A percentile compares a stretch with the other conserved stretches of the same genome.
These are phyloP conservation scores for Catharus fuscescens DNA, from an alignment of 2,113 vertebrate genomes.

Conservation along the genomic window DNA sequence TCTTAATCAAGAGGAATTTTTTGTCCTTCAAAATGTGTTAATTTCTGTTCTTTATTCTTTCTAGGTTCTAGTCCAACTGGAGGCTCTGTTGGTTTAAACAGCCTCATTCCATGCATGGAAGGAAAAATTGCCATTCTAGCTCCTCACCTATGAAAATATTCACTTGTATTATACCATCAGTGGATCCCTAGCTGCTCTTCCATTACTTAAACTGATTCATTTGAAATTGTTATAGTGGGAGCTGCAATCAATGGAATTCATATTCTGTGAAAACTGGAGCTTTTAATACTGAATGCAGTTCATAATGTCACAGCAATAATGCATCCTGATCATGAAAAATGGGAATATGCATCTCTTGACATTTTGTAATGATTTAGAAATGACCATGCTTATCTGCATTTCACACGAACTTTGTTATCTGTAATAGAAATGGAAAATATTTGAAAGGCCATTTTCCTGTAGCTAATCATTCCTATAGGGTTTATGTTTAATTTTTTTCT, in stretches of 20 bases:
- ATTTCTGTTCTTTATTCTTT: background rate
- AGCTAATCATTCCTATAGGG: background rate
- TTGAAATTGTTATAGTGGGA: background rate
- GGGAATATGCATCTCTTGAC: background rate
- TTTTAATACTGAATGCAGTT: background rate
- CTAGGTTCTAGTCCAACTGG: background rate
- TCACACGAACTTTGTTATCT: background rate
- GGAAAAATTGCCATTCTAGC: background rate
- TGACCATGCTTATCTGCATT: background rate
- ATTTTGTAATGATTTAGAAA: background rate
- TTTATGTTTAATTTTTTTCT: background rate
- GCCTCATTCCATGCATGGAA: background rate
- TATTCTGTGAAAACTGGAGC: background rate
- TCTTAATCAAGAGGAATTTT: background rate
- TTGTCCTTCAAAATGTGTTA: background rate
- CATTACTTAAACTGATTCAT: background rate
- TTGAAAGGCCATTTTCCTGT: background rate
- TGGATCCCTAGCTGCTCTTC: background rate
- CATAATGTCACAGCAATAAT: background rate
- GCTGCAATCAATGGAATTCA: background rate
- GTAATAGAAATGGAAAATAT: background rate
- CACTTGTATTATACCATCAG: background rate
- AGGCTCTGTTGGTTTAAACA: background rate
- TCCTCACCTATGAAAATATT: background rate
- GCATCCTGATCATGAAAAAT: background rate